Percentiles rank a stretch among this genome's conserved stretches.
phyloP scores from a whole-genome alignment of 2,113 vertebrate genomes.

The Stegostoma tigrinum region DNA sequence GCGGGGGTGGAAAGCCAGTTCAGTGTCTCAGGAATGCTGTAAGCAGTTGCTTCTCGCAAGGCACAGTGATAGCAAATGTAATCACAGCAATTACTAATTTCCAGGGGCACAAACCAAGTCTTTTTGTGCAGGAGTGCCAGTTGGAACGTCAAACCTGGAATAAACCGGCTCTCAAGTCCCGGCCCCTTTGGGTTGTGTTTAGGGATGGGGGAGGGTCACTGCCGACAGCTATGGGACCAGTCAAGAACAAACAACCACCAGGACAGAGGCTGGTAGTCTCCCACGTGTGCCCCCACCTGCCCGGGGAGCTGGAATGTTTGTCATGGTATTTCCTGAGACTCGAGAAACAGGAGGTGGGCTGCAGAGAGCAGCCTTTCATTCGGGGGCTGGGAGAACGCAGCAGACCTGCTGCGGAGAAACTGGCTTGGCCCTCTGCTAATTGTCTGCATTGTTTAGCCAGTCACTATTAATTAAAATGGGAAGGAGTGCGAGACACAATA shows the following conservation, averaged over 20 bases:
- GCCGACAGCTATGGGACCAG: not conserved
- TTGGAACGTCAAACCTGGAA: not conserved
- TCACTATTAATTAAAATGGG: slow-evolving; percentile 30
- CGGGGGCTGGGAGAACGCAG: slow-evolving; percentile 32
- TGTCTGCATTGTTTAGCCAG: slow-evolving; percentile 17
- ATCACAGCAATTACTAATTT: not conserved
- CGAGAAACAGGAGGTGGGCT: slow-evolving; percentile 53
- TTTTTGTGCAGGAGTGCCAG: too few species aligned
- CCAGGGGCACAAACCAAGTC: not conserved
- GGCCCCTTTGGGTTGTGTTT: too few species aligned
- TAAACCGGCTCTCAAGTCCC: not conserved
- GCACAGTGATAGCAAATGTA: not conserved
- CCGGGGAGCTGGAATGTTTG: slow-evolving; percentile 61
- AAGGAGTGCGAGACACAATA: not conserved
- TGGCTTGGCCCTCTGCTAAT: slow-evolving; percentile 25
- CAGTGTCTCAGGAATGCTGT: not conserved
- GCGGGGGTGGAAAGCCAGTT: not conserved
- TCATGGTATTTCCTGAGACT: slow-evolving; percentile 71
- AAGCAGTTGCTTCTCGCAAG: not conserved
- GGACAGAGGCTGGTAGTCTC: slow-evolving; percentile 52
- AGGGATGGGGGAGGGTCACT: not conserved
- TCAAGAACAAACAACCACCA: not conserved
- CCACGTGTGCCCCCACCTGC: slow-evolving; percentile 48
- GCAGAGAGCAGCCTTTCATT: slow-evolving; percentile 34
- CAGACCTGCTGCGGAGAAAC: slow-evolving; percentile 15